These are phyloP conservation scores for Microctenopoma lineatum DNA, from an alignment of 2,797 vertebrate species.

Conservation along the genomic window DNA sequence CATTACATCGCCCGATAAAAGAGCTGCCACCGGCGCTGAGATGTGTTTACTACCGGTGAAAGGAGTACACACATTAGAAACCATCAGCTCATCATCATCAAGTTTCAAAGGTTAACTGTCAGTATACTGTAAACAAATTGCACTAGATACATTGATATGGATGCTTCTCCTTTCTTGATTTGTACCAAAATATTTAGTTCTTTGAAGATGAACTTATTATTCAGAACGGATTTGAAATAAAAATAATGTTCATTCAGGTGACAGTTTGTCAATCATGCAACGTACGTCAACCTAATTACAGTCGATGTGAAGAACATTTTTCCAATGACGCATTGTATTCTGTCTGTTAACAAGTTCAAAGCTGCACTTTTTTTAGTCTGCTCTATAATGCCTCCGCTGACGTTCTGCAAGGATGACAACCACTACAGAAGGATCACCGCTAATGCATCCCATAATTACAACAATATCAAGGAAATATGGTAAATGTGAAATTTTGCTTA, in stretches of 20 bases:
- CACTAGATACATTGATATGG: background rate
- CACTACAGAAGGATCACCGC: background rate
- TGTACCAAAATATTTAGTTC: background rate
- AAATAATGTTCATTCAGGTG: background rate
- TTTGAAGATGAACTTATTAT: background rate
- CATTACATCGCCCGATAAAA: conserved; percentile 34
- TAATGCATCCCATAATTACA: no score
- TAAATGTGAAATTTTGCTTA: background rate
- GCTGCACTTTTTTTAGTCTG: no score
- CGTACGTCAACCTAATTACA: background rate
- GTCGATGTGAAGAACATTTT: background rate
- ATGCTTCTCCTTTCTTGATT: background rate
- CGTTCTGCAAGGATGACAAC: background rate
- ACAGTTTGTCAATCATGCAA: background rate
- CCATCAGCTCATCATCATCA: background rate
- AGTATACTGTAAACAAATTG: background rate
- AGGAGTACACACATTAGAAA: conserved; percentile 12
- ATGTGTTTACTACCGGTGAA: background rate
- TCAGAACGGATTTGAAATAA: background rate
- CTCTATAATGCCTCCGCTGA: background rate
- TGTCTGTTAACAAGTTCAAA: background rate
- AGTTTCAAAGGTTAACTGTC: background rate
- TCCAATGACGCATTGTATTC: background rate
- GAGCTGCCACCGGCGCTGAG: conserved; percentile 10
- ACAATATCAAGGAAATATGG: background rate